Evolutionary conservation across 1,140 invertebrate genomes (phyloP).

Genomic region (Caenorhabditis briggsae): DNA sequence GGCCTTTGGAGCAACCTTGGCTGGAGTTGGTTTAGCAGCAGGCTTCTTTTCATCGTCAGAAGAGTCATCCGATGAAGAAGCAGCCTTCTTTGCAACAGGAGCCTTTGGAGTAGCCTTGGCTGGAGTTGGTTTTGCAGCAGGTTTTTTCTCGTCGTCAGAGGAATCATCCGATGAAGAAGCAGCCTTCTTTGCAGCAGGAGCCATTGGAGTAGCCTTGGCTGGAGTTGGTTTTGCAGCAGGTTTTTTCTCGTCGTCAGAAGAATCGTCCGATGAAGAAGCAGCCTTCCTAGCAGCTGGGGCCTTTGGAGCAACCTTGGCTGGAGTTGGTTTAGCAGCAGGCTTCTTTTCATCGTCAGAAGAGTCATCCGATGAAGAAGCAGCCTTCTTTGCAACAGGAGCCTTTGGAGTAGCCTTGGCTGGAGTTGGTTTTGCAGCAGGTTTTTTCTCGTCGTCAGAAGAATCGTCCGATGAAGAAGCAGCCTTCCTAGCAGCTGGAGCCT

Average conservation of each 20-base stretch:
- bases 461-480: background rate
- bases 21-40: conserved; percentile 35
- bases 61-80: conserved; percentile 57
- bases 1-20: background rate
- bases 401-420: too few relatives aligned
- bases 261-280: background rate
- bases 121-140: background rate
- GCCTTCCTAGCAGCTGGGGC: background rate
- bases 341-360: background rate
- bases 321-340: background rate
- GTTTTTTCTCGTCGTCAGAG: too few relatives aligned
- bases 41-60: conserved; percentile 62
- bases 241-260: too few relatives aligned
- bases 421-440: background rate
- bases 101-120: conserved; percentile 2
- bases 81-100: background rate
- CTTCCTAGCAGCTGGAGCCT: background rate
- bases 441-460: background rate
- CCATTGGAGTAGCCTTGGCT: background rate
- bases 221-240: too few relatives aligned
- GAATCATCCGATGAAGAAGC: too few relatives aligned
- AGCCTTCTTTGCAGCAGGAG: background rate
- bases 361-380: background rate
- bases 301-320: background rate
- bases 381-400: background rate